Conservation (phyloP, 35 echinoderm and acorn worm species). For the Apostichopus parvimensis region DNA sequence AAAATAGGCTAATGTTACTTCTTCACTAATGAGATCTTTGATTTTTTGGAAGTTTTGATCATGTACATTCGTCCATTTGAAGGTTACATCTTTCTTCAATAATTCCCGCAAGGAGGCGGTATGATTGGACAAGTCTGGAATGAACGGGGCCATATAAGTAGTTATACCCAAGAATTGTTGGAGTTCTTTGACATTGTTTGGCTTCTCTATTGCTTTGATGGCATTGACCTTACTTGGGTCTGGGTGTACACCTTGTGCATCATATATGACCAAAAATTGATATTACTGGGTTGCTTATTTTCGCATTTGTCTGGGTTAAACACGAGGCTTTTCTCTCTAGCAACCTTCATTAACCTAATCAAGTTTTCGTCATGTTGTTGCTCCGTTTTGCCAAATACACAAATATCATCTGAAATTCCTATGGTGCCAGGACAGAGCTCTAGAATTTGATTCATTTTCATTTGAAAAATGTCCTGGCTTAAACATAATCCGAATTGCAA, state of each 20-base stretch:
- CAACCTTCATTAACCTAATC: no score
- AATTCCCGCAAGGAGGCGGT: background rate
- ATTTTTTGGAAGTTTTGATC: conserved; percentile 34
- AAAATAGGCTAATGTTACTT: conserved; percentile 47
- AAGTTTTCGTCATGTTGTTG: no score
- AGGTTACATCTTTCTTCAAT: background rate
- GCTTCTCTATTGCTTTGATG: background rate
- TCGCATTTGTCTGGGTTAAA: no score
- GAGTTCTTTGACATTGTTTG: conserved; percentile 10
- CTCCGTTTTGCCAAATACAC: no score
- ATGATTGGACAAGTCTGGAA: background rate
- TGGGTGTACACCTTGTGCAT: conserved; percentile 38
- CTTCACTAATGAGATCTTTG: conserved; percentile 39
- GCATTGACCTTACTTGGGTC: conserved; percentile 49
- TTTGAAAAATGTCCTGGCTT: no score
- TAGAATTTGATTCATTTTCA: no score
- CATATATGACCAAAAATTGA: no score
- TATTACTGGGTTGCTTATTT: no score
- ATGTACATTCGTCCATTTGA: conserved; percentile 23
- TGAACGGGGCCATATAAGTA: conserved; percentile 30
- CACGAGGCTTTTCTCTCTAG: no score
- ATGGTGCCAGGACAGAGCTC: no score
- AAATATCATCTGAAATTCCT: no score
- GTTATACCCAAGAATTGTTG: conserved; percentile 40
- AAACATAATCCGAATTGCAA: no score